phyloP scores from a whole-genome alignment of 2,797 vertebrate species.

The Eurystomus glaucurus region DNA sequence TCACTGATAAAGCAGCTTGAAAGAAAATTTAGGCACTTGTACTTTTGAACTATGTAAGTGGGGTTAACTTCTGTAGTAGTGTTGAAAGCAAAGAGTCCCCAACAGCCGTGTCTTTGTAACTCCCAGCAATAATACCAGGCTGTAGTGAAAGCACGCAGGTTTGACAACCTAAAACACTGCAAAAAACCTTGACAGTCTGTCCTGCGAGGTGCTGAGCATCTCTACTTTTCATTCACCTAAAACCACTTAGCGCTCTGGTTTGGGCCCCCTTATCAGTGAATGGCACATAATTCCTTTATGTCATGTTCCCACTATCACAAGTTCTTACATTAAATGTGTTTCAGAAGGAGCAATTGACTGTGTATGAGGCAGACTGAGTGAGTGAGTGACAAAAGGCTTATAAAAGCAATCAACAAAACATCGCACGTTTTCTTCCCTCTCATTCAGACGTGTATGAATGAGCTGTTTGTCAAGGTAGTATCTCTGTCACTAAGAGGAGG shows the following conservation, averaged over 20 bases:
- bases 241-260: fast-evolving
- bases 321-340: background rate
- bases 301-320: background rate
- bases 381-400: constrained; percentile 34
- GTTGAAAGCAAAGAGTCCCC: background rate
- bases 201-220: background rate
- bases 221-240: background rate
- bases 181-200: background rate
- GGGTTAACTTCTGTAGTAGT: background rate
- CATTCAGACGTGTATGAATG: background rate
- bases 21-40: background rate
- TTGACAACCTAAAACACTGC: background rate
- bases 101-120: background rate
- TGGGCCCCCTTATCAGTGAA: background rate
- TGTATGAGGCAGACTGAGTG: background rate
- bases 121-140: background rate
- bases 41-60: background rate
- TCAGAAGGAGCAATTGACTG: background rate
- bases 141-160: background rate
- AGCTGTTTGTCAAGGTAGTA: constrained; percentile 26
- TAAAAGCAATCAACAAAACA: background rate
- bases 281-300: background rate
- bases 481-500: background rate
- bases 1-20: background rate
- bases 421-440: background rate